Percentiles rank a stretch among this genome's conserved stretches.
phyloP scores from a whole-genome alignment of 2,888 invertebrate species.

The Platynereis dumerilii region DNA sequence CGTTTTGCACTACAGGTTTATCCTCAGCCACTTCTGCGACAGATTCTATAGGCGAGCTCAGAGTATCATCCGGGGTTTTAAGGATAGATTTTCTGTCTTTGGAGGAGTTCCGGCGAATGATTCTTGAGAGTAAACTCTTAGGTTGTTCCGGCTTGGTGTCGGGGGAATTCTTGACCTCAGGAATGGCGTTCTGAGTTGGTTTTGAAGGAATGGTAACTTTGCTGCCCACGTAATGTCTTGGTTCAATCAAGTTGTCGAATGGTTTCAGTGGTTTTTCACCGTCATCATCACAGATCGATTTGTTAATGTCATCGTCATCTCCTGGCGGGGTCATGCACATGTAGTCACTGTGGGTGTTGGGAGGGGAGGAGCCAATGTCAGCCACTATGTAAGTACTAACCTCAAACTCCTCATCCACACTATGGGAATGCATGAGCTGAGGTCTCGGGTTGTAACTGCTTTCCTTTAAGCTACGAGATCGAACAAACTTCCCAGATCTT shows the following conservation, averaged over 20 bases:
- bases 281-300: background rate
- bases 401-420: slow-evolving; percentile 28
- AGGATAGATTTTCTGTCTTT: slow-evolving; percentile 17
- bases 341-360: slow-evolving; percentile 20
- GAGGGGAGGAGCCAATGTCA: background rate
- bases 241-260: slow-evolving; percentile 32
- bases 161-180: background rate
- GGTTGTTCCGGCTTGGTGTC: background rate
- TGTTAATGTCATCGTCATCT: slow-evolving; percentile 1
- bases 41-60: slow-evolving; percentile 17
- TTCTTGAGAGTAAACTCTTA: slow-evolving; percentile 22
- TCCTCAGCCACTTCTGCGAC: slow-evolving; percentile 14
- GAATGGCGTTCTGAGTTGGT: no score
- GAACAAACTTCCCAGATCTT: background rate
- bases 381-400: background rate
- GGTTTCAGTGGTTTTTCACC: slow-evolving; percentile 17
- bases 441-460: slow-evolving; percentile 8
- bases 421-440: slow-evolving; percentile 23
- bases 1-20: slow-evolving; percentile 1
- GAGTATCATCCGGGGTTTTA: slow-evolving; percentile 15
- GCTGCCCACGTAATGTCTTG: slow-evolving; percentile 17
- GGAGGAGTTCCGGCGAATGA: slow-evolving; percentile 29
- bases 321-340: slow-evolving; percentile 20
- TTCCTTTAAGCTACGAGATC: slow-evolving; percentile 10
- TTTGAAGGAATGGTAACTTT: no score